Percentiles rank a stretch among this genome's conserved stretches.
Evolutionary conservation across 2,113 vertebrate species (phyloP).

Genomic region (Formicarius rufipectus): DNA sequence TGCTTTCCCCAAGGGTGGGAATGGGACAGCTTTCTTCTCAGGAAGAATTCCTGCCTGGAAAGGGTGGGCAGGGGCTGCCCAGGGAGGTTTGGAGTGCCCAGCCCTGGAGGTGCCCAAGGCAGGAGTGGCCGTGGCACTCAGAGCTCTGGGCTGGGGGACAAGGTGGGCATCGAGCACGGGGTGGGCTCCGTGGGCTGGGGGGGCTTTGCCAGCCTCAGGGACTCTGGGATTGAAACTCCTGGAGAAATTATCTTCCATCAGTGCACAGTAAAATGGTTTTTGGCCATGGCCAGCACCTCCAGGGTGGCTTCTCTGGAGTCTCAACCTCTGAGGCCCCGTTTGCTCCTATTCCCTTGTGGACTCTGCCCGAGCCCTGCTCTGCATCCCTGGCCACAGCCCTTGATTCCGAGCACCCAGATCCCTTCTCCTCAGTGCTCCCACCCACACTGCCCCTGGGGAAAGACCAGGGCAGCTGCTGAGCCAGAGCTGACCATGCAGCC

Average conservation of each 20-base stretch:
- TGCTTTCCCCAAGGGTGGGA: neutral
- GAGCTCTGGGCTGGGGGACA: too few relatives aligned
- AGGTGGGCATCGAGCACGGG: neutral
- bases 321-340: neutral
- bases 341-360: neutral
- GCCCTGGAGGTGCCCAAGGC: neutral
- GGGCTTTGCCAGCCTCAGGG: neutral
- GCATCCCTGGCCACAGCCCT: neutral
- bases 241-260: neutral
- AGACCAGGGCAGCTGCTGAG: neutral
- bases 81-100: neutral
- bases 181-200: neutral
- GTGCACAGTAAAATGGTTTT: neutral
- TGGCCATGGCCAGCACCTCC: neutral
- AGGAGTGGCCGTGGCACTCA: too few relatives aligned
- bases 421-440: neutral
- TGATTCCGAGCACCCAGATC: neutral
- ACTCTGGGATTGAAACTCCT: neutral
- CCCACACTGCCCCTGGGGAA: neutral
- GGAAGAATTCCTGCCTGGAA: neutral
- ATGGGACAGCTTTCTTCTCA: neutral
- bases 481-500: neutral
- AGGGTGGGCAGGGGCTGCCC: neutral
- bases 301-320: neutral
- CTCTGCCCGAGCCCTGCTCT: fast-evolving